Conservation (phyloP, 2,113 vertebrate species). For the Aramus guarauna region DNA sequence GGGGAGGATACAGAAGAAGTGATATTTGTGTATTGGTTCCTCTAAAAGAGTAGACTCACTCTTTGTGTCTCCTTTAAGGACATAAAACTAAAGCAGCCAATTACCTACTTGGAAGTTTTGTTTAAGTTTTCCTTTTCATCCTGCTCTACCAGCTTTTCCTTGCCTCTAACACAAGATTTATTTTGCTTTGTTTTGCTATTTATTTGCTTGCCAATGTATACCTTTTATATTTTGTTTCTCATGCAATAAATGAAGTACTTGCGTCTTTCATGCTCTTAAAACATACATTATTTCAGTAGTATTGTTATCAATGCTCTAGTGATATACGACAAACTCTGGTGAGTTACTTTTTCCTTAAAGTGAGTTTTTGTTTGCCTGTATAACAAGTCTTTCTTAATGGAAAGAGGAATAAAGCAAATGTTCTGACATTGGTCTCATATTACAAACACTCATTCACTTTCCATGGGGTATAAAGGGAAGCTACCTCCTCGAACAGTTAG, state of each 20-base stretch:
- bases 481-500: not conserved
- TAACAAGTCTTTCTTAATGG: not conserved
- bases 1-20: not conserved
- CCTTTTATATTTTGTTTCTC: not conserved
- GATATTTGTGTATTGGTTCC: not conserved
- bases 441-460: not conserved
- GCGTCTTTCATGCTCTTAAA: not conserved
- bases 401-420: not conserved
- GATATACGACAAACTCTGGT: not conserved
- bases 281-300: not conserved
- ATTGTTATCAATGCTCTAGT: not conserved
- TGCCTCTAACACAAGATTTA: not conserved
- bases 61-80: not conserved
- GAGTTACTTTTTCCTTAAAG: not conserved
- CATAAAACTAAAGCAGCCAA: not conserved
- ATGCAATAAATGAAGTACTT: not conserved
- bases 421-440: not conserved
- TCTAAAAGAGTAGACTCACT: not conserved
- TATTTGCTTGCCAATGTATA: not conserved
- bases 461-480: not conserved
- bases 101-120: not conserved
- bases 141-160: not conserved
- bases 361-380: not conserved
- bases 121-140: not conserved
- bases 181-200: not conserved